A percentile compares a stretch with the other conserved stretches of the same genome.
phyloP scores from a whole-genome alignment of 2,113 vertebrate species.

The Peromyscus maniculatus region DNA sequence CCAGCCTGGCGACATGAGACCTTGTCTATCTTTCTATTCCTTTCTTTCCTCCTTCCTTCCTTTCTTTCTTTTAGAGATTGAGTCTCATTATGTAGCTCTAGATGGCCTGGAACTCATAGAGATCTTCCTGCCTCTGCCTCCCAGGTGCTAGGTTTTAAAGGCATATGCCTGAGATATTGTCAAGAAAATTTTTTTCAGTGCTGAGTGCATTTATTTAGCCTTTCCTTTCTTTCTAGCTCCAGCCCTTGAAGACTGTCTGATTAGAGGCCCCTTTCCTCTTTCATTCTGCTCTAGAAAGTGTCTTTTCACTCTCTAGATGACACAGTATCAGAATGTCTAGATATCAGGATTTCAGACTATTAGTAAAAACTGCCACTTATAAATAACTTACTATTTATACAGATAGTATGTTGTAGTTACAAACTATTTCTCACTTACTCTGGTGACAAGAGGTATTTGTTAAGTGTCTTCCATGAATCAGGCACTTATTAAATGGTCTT shows the following conservation, averaged over 20 bases:
- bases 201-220: not conserved
- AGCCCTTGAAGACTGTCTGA: not conserved
- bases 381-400: not conserved
- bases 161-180: not conserved
- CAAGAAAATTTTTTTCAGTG: too few relatives aligned
- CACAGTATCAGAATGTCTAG: not conserved
- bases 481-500: not conserved
- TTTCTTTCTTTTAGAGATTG: not conserved
- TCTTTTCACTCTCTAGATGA: not conserved
- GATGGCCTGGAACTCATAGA: not conserved
- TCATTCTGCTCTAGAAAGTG: not conserved
- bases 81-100: not conserved
- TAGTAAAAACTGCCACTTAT: not conserved
- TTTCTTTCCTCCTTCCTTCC: too few relatives aligned
- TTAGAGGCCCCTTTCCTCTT: not conserved
- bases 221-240: not conserved
- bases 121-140: not conserved
- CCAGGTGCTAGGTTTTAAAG: not conserved
- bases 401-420: not conserved
- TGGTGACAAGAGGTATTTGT: not conserved
- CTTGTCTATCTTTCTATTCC: not conserved
- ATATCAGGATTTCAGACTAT: not conserved
- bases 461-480: not conserved
- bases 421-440: slow-evolving; percentile 1
- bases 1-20: not conserved